Percentiles rank a stretch among this genome's conserved stretches.
Evolutionary conservation across 2,888 invertebrate species (phyloP).

Genomic region (Spilarctia lutea): DNA sequence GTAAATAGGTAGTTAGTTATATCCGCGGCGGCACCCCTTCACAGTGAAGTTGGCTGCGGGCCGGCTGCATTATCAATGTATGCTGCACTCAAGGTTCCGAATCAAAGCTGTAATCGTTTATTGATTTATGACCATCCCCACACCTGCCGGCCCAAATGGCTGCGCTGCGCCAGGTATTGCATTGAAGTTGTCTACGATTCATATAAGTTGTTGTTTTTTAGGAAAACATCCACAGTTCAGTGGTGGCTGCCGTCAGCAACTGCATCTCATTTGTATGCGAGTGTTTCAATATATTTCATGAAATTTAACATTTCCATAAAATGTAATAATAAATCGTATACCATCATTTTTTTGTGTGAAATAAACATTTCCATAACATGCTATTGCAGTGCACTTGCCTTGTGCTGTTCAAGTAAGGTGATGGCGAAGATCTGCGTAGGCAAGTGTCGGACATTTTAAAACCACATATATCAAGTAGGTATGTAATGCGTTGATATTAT

Average conservation of each 20-base stretch:
- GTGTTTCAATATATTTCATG: not conserved
- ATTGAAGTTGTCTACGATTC: constrained; percentile 8
- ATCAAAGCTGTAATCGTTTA: constrained; percentile 8
- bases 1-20: not conserved
- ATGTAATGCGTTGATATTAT: not conserved
- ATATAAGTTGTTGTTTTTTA: not conserved
- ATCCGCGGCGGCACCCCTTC: not conserved
- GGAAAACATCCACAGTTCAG: not conserved
- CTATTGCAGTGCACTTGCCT: not conserved
- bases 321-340: not conserved
- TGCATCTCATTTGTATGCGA: not conserved
- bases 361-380: not conserved
- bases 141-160: not conserved
- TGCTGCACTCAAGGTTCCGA: constrained; percentile 10
- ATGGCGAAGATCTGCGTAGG: not conserved
- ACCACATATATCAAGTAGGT: not conserved
- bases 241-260: not conserved
- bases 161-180: constrained; percentile 7
- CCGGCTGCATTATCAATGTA: not conserved
- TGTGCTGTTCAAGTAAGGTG: not conserved
- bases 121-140: constrained; percentile 17
- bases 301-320: not conserved
- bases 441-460: not conserved
- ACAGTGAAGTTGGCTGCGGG: not conserved
- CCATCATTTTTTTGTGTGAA: not conserved